phyloP scores from a whole-genome alignment of 2,113 vertebrate genomes.

The Piaya cayana region DNA sequence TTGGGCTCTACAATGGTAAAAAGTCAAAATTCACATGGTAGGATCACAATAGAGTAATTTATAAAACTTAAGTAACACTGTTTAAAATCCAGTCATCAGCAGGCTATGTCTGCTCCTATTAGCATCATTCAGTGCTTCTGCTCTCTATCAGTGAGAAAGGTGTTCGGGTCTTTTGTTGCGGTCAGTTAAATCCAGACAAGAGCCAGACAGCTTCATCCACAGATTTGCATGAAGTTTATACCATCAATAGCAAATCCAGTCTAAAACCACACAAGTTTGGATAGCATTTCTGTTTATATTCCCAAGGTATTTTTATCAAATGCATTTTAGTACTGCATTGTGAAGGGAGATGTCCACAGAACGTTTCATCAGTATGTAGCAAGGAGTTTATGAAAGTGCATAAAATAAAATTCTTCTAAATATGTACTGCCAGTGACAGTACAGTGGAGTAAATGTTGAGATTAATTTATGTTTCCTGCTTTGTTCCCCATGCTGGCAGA shows the following conservation, averaged over 20 bases:
- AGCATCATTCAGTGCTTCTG: conserved; percentile 42
- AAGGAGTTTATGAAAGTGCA: background rate
- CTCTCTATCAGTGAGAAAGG: conserved; percentile 76
- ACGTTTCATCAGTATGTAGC: background rate
- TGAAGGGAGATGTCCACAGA: background rate
- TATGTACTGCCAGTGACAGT: background rate
- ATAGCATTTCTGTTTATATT: conserved; percentile 71
- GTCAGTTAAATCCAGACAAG: conserved; percentile 75
- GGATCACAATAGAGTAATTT: background rate
- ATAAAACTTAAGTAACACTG: conserved; percentile 69
- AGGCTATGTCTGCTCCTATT: conserved; percentile 77
- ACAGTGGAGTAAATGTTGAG: background rate
- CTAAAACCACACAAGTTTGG: conserved; percentile 71
- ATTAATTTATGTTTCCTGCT: background rate
- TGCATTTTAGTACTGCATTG: conserved; percentile 30
- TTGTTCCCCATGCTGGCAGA: background rate
- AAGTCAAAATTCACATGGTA: conserved; percentile 33
- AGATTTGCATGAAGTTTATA: conserved; percentile 80
- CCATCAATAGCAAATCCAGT: conserved; percentile 74
- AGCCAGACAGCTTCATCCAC: conserved; percentile 77
- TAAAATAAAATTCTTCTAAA: background rate
- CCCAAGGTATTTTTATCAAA: conserved; percentile 71
- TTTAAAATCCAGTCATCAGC: conserved; percentile 81
- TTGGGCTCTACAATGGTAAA: background rate
- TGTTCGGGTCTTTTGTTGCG: conserved; percentile 79